These are phyloP conservation scores for Hapalemur alaotrensis DNA, from an alignment of 2,797 vertebrate species.

Conservation along the genomic window DNA sequence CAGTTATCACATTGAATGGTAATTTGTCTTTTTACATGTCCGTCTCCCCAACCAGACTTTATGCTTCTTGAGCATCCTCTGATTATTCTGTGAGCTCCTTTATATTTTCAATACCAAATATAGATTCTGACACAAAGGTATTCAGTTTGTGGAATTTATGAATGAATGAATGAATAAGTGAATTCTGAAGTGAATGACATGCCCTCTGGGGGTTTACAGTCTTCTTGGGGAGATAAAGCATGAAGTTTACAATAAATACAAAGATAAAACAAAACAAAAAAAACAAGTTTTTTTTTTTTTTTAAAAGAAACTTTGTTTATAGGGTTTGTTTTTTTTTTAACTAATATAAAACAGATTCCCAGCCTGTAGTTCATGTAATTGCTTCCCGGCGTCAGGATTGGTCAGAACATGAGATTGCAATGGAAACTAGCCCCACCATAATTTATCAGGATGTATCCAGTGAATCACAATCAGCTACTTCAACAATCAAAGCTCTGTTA, in stretches of 20 bases:
- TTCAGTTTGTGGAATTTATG: conserved; percentile 45
- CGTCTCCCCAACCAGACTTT: conserved; percentile 51
- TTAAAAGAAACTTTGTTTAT: conserved; percentile 79
- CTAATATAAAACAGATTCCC: conserved; percentile 88
- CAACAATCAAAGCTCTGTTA: conserved; percentile 97
- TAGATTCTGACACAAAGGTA: neutral
- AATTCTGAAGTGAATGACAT: conserved; percentile 57
- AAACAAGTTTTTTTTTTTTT: conserved; percentile 54
- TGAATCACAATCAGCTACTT: conserved; percentile 96
- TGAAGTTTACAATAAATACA: conserved; percentile 69
- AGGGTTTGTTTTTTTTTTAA: conserved; percentile 69
- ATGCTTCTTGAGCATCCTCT: conserved; percentile 58
- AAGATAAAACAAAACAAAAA: conserved; percentile 21
- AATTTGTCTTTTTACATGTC: conserved; percentile 66
- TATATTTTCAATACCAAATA: neutral
- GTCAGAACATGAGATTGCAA: conserved; percentile 96
- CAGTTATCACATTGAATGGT: conserved; percentile 42
- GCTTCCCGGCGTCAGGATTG: conserved; percentile 97
- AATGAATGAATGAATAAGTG: conserved; percentile 42
- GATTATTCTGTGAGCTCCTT: conserved; percentile 43
- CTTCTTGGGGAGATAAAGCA: conserved; percentile 68
- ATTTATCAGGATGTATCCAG: conserved; percentile 95
- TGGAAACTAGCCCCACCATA: conserved; percentile 94
- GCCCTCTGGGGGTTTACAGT: conserved; percentile 33
- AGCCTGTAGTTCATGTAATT: conserved; percentile 94